phyloP scores from a whole-genome alignment of 2,888 invertebrate genomes.

The Opisthograptis luteolata region DNA sequence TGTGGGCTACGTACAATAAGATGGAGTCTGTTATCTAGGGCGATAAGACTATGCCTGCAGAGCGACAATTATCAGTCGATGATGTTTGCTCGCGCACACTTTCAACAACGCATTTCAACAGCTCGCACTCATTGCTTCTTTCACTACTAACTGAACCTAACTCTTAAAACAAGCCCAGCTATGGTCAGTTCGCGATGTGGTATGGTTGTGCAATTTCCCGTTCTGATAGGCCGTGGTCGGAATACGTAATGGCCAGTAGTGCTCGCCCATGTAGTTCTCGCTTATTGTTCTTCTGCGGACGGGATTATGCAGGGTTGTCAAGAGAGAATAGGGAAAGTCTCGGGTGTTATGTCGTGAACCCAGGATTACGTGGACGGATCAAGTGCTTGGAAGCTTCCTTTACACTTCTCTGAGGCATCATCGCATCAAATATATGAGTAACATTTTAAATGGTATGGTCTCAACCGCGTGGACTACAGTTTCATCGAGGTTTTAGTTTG shows the following conservation, averaged over 20 bases:
- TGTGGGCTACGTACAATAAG: conserved; percentile 79
- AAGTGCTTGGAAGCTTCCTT: too few species aligned
- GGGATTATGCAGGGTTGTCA: conserved; percentile 35
- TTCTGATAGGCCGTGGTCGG: conserved; percentile 64
- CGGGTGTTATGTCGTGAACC: background rate
- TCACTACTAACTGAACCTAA: conserved; percentile 5
- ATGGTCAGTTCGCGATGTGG: background rate
- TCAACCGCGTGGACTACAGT: too few species aligned
- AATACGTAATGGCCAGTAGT: conserved; percentile 81
- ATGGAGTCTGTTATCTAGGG: conserved; percentile 79
- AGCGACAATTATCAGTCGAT: conserved; percentile 81
- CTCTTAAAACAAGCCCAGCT: background rate
- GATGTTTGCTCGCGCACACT: conserved; percentile 46
- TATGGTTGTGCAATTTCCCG: conserved; percentile 33
- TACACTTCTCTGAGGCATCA: too few species aligned
- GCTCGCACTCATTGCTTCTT: conserved; percentile 46
- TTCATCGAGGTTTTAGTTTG: too few species aligned
- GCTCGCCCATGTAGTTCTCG: conserved; percentile 72
- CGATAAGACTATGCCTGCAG: conserved; percentile 71
- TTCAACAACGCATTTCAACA: conserved; percentile 22
- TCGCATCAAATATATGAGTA: too few species aligned
- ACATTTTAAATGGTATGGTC: too few species aligned
- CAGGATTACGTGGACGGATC: too few species aligned
- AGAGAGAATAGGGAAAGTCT: conserved; percentile 20
- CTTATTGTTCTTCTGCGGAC: conserved; percentile 36